phyloP scores from a whole-genome alignment of 2,888 invertebrate species.

The Megalurothrips usitatus region DNA sequence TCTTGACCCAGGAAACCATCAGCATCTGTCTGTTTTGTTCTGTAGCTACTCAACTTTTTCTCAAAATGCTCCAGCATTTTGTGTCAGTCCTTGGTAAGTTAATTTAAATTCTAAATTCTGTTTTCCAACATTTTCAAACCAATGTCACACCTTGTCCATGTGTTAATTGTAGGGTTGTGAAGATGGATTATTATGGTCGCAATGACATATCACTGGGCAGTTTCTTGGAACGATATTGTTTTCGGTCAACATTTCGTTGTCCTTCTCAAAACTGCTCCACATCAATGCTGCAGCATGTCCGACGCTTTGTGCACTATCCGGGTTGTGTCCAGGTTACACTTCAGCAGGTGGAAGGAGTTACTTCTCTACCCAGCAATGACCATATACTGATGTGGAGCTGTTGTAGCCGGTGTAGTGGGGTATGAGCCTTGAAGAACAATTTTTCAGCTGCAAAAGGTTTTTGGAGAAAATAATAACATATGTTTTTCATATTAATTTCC shows the following conservation, averaged over 20 bases:
- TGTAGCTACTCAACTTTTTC: conserved; percentile 78
- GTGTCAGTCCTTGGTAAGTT: conserved; percentile 79
- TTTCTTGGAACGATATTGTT: conserved; percentile 90
- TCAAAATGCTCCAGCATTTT: conserved; percentile 77
- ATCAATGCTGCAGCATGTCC: conserved; percentile 80
- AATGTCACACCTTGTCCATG: conserved; percentile 28
- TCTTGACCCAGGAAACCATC: conserved; percentile 75
- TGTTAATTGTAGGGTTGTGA: conserved; percentile 61
- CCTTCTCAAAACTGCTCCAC: conserved; percentile 72
- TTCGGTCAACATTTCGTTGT: conserved; percentile 78
- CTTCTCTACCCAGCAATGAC: conserved; percentile 39
- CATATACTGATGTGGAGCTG: conserved; percentile 78
- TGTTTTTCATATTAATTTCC: conserved; percentile 37
- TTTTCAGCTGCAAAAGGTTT: too few relatives aligned
- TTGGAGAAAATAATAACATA: background rate
- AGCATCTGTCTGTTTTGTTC: conserved; percentile 80
- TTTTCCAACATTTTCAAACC: conserved; percentile 13
- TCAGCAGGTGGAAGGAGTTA: conserved; percentile 49
- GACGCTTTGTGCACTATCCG: conserved; percentile 85
- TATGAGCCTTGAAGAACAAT: conserved; percentile 41
- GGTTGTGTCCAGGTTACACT: conserved; percentile 77
- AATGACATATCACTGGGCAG: conserved; percentile 94
- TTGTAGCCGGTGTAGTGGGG: conserved; percentile 63
- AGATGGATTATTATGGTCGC: conserved; percentile 92
- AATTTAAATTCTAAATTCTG: too few relatives aligned